Evolutionary conservation across 2,113 vertebrate species (phyloP).

Genomic region (Sturnira hondurensis): DNA sequence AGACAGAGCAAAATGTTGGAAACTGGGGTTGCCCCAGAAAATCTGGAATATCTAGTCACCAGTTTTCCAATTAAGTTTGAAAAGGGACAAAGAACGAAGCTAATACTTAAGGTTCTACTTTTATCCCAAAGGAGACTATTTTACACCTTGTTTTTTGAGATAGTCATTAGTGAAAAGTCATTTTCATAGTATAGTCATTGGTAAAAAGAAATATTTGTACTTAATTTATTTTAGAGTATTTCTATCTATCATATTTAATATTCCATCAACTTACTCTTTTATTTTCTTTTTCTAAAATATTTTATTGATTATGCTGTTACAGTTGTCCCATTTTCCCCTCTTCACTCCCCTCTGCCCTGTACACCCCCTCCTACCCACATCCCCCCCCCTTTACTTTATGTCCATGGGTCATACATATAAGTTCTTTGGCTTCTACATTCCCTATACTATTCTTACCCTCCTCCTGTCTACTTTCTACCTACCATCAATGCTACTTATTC

Average conservation of each 20-base stretch:
- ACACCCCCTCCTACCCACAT: no score
- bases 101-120: neutral
- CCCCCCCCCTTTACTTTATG: no score
- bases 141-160: conserved; percentile 15
- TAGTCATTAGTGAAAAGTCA: neutral
- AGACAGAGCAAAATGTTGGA: neutral
- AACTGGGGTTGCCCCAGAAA: neutral
- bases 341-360: no score
- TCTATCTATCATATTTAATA: neutral
- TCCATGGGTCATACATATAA: no score
- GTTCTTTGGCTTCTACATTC: no score
- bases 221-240: conserved; percentile 30
- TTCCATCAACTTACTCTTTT: neutral
- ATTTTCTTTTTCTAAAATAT: no score
- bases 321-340: no score
- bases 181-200: neutral
- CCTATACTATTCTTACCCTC: no score
- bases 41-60: neutral
- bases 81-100: neutral
- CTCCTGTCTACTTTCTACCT: no score
- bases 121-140: neutral
- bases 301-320: no score
- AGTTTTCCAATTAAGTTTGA: neutral
- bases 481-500: no score
- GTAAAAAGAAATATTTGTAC: conserved; percentile 12